Conservation (phyloP, 2,113 vertebrate species). For the Hymenochirus boettgeri region DNA sequence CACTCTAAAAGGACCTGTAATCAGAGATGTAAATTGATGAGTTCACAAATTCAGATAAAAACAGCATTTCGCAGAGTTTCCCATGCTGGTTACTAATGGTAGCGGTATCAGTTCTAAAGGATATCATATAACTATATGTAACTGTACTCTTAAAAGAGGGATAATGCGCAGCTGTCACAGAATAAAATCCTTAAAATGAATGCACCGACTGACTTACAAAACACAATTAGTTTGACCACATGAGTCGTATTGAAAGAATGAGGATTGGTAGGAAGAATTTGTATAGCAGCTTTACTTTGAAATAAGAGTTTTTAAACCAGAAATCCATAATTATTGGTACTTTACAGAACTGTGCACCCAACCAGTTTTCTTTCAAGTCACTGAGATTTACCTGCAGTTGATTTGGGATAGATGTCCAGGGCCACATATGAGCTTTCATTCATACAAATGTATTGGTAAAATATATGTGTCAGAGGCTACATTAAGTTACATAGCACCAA, state of each 20-base stretch:
- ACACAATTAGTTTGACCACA: conserved; percentile 20
- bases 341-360: background rate
- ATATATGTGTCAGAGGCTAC: no score
- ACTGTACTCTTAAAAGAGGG: conserved; percentile 17
- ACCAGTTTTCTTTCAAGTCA: background rate
- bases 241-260: conserved; percentile 4
- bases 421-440: no score
- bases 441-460: no score
- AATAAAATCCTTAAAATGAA: conserved; percentile 11
- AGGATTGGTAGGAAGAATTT: background rate
- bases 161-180: conserved; percentile 35
- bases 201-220: background rate
- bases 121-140: conserved; percentile 35
- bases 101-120: conserved; percentile 14
- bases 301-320: conserved; percentile 11
- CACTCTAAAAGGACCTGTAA: conserved; percentile 13
- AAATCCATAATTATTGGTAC: background rate
- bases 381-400: no score
- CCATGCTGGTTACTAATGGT: conserved; percentile 31
- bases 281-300: conserved; percentile 1
- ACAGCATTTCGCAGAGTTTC: conserved; percentile 11
- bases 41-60: conserved; percentile 8
- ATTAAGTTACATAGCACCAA: no score
- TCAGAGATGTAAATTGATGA: conserved; percentile 26
- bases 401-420: no score